phyloP scores from a whole-genome alignment of 2,888 invertebrate genomes.

The Synanthedon formicaeformis region DNA sequence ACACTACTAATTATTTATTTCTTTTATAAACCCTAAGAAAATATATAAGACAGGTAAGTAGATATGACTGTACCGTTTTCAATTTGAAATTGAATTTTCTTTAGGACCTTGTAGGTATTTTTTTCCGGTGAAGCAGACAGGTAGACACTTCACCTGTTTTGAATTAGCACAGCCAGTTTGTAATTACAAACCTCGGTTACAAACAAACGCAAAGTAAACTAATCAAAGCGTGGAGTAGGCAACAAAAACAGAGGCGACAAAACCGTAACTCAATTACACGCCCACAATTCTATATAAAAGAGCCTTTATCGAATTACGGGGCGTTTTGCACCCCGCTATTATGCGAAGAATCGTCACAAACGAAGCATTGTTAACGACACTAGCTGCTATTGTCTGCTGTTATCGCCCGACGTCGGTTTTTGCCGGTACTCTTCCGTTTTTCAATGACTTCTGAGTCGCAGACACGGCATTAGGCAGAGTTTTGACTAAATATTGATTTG shows the following conservation, averaged over 20 bases:
- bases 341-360: constrained; percentile 68
- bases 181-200: background rate
- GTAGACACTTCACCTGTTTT: no score
- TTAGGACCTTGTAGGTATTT: no score
- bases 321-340: constrained; percentile 59
- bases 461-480: constrained; percentile 26
- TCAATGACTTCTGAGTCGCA: constrained; percentile 26
- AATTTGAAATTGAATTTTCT: no score
- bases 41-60: no score
- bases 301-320: constrained; percentile 60
- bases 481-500: no score
- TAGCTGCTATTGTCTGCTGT: constrained; percentile 62
- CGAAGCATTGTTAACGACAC: constrained; percentile 66
- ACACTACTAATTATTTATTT: no score
- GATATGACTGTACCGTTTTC: no score
- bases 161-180: background rate
- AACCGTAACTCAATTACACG: constrained; percentile 54
- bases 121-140: no score
- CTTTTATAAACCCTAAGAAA: no score
- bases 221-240: constrained; percentile 25
- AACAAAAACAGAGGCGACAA: constrained; percentile 33
- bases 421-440: constrained; percentile 56
- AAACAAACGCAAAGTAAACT: constrained; percentile 2
- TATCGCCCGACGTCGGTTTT: constrained; percentile 62
- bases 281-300: constrained; percentile 61